A percentile compares a stretch with the other conserved stretches of the same genome.
Conservation (phyloP, 2,113 vertebrate genomes). For the Canis aureus region DNA sequence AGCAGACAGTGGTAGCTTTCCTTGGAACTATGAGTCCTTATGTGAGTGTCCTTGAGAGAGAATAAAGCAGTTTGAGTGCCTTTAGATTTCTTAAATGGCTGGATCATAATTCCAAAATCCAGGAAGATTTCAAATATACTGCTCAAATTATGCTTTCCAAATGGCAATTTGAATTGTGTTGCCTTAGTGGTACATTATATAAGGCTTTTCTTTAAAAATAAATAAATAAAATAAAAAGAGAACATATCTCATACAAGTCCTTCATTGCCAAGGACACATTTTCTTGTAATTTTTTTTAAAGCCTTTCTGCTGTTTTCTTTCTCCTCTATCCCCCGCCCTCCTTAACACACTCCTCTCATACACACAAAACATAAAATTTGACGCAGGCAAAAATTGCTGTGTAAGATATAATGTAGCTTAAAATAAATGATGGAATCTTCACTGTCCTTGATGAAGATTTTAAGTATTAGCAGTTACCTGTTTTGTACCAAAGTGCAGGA, state of each 20-base stretch:
- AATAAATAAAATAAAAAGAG: constrained; percentile 44
- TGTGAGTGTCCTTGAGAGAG: constrained; percentile 34
- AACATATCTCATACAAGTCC: neutral
- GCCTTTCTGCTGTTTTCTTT: neutral
- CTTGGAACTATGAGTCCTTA: neutral
- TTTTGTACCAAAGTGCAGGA: neutral
- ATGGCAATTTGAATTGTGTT: constrained; percentile 47
- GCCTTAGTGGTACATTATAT: constrained; percentile 38
- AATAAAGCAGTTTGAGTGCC: neutral
- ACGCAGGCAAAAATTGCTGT: neutral
- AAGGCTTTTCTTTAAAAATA: neutral
- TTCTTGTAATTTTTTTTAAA: neutral
- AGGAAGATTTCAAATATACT: constrained; percentile 29
- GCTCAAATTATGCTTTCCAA: constrained; percentile 43
- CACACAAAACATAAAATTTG: neutral
- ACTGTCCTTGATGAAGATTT: neutral
- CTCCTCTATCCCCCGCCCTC: accelerated
- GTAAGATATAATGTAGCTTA: neutral
- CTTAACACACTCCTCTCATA: neutral
- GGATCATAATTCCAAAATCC: constrained; percentile 9
- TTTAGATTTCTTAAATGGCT: constrained; percentile 24
- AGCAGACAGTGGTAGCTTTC: neutral
- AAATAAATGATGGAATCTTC: neutral
- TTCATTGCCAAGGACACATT: constrained; percentile 27
- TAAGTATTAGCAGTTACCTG: neutral